Percentiles rank a stretch among this genome's conserved stretches.
phyloP scores from a whole-genome alignment of 2,113 vertebrate genomes.

The Lagopus muta region DNA sequence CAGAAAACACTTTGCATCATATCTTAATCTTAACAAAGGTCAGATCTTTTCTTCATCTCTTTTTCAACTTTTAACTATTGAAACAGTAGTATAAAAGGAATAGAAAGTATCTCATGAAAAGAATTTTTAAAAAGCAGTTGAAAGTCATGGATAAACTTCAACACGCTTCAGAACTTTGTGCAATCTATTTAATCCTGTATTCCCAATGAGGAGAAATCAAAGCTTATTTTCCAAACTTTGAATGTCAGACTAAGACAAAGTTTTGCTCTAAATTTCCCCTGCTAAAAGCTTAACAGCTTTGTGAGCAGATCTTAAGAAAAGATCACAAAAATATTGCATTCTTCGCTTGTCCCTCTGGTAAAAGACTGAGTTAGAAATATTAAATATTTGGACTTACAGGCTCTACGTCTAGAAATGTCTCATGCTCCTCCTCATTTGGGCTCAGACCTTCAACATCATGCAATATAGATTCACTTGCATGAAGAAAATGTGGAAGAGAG shows the following conservation, averaged over 20 bases:
- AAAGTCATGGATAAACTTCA: neutral
- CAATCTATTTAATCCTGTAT: neutral
- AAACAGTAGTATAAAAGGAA: neutral
- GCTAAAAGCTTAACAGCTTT: neutral
- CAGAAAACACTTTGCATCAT: neutral
- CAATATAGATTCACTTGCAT: constrained; percentile 78
- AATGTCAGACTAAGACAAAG: neutral
- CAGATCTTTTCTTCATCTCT: neutral
- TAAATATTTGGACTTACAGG: constrained; percentile 82
- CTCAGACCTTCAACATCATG: constrained; percentile 78
- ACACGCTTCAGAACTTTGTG: neutral
- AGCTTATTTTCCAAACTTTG: neutral
- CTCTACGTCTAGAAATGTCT: constrained; percentile 90
- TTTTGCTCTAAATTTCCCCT: neutral
- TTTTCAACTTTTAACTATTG: neutral
- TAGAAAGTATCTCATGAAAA: neutral
- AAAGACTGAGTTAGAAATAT: neutral
- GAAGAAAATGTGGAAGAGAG: constrained; percentile 92
- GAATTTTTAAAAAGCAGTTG: neutral
- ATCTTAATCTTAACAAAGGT: neutral
- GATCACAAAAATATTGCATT: neutral
- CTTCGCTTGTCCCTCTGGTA: neutral
- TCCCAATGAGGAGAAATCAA: neutral
- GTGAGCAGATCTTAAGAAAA: neutral
- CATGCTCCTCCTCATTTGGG: constrained; percentile 82